Evolutionary conservation across 2,888 invertebrate species (phyloP).

Genomic region (Linnaemya tessellans): DNA sequence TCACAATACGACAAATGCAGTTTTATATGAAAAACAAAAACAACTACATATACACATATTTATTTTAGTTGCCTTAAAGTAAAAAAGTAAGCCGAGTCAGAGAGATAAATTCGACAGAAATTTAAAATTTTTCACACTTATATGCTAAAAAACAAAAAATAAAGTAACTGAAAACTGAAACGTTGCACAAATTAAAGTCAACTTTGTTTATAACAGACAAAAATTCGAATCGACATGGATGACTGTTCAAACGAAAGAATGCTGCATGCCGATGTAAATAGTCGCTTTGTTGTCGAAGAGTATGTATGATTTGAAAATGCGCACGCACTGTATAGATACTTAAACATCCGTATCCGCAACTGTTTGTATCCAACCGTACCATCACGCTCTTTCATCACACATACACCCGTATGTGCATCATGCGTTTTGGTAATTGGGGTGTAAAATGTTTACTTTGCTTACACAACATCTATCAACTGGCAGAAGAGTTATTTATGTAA

Average conservation of each 20-base stretch:
- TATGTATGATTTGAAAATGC: constrained; percentile 33
- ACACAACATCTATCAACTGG: constrained; percentile 24
- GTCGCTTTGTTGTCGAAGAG: neutral
- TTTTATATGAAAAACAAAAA: constrained; percentile 26
- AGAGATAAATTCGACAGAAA: constrained; percentile 63
- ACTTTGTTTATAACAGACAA: constrained; percentile 71
- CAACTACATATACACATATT: constrained; percentile 12
- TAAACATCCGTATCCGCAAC: constrained; percentile 68
- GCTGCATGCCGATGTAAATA: constrained; percentile 32
- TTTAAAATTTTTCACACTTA: constrained; percentile 79
- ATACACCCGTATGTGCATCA: neutral
- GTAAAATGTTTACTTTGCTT: constrained; percentile 50
- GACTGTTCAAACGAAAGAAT: constrained; percentile 61
- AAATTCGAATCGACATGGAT: constrained; percentile 69
- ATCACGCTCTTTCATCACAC: constrained; percentile 38
- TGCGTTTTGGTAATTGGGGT: constrained; percentile 55
- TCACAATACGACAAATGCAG: constrained; percentile 54
- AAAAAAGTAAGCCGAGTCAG: constrained; percentile 63
- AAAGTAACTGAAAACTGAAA: constrained; percentile 64
- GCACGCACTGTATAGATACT: constrained; percentile 54
- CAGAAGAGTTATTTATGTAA: constrained; percentile 55
- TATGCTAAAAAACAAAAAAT: constrained; percentile 77
- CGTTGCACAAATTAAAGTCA: constrained; percentile 70
- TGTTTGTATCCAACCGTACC: constrained; percentile 43
- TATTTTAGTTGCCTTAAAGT: constrained; percentile 53